Evolutionary conservation across 2,888 invertebrate genomes (phyloP).

Genomic region (Drosophila stalkeri): DNA sequence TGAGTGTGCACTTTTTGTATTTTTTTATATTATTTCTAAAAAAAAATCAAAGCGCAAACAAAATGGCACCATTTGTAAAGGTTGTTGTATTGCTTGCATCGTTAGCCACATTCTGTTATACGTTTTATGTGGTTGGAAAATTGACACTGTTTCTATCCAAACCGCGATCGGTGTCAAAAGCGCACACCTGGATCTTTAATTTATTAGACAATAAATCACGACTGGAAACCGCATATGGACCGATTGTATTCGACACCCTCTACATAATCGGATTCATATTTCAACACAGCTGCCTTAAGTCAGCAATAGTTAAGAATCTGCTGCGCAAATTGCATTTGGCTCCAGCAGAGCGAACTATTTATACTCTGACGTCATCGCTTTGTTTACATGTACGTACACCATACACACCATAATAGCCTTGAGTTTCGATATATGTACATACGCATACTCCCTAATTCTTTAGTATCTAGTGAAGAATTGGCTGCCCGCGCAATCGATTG

Average conservation of each 20-base stretch:
- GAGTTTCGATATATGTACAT: slow-evolving; percentile 7
- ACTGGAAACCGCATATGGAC: slow-evolving; percentile 83
- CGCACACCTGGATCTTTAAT: slow-evolving; percentile 82
- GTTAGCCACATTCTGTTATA: slow-evolving; percentile 85
- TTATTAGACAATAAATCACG: slow-evolving; percentile 83
- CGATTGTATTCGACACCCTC: slow-evolving; percentile 85
- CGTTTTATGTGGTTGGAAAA: slow-evolving; percentile 86
- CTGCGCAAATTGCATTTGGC: slow-evolving; percentile 85
- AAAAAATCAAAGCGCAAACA: not conserved
- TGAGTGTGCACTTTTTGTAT: not conserved
- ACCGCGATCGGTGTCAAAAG: slow-evolving; percentile 82
- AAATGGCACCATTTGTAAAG: slow-evolving; percentile 80
- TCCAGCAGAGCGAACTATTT: slow-evolving; percentile 85
- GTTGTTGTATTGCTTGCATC: slow-evolving; percentile 82
- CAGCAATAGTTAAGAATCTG: slow-evolving; percentile 85
- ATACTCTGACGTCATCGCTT: slow-evolving; percentile 85
- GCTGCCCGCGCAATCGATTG: slow-evolving; percentile 85
- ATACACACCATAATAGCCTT: not conserved
- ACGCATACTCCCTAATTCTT: not conserved
- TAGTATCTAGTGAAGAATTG: slow-evolving; percentile 86
- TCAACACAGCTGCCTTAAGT: slow-evolving; percentile 87
- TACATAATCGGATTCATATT: slow-evolving; percentile 86
- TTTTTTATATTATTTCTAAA: slow-evolving; percentile 1
- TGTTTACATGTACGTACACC: slow-evolving; percentile 85
- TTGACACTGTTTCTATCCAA: slow-evolving; percentile 87